Conservation (phyloP, 1,140 invertebrate genomes). For the Brachionus sp. region DNA sequence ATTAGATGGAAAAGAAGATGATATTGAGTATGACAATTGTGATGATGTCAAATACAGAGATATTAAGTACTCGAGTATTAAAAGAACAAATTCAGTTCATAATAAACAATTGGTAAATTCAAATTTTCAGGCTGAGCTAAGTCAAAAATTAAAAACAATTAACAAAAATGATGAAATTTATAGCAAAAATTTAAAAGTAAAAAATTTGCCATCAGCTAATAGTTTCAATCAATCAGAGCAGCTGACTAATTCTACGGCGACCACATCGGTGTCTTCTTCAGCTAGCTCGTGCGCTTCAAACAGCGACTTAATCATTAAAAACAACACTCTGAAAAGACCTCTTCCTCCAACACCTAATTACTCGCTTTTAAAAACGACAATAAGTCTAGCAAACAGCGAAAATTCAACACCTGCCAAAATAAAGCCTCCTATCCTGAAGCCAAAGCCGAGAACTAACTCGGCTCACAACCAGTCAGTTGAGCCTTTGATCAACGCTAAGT, state of each 20-base stretch:
- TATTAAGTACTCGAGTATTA: constrained; percentile 17
- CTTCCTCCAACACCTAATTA: constrained; percentile 14
- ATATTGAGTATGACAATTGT: constrained; percentile 19
- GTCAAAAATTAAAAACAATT: constrained; percentile 41
- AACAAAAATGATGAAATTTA: constrained; percentile 38
- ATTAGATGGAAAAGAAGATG: constrained; percentile 2
- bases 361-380: constrained; percentile 1
- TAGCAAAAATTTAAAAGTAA: constrained; percentile 36
- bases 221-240: constrained; percentile 37
- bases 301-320: constrained; percentile 21
- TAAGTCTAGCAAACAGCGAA: not conserved
- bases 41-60: not conserved
- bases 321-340: not conserved
- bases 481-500: constrained; percentile 6
- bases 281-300: constrained; percentile 31
- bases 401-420: not conserved
- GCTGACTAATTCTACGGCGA: constrained; percentile 27
- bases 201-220: not conserved
- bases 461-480: constrained; percentile 10
- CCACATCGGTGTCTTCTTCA: constrained; percentile 34
- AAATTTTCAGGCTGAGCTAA: constrained; percentile 18
- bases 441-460: constrained; percentile 25
- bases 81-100: not conserved
- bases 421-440: constrained; percentile 2
- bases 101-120: not conserved